Base-by-base conservation (phyloP, 2,797 vertebrate species). In the Pyrocephalus nanus region DNA sequence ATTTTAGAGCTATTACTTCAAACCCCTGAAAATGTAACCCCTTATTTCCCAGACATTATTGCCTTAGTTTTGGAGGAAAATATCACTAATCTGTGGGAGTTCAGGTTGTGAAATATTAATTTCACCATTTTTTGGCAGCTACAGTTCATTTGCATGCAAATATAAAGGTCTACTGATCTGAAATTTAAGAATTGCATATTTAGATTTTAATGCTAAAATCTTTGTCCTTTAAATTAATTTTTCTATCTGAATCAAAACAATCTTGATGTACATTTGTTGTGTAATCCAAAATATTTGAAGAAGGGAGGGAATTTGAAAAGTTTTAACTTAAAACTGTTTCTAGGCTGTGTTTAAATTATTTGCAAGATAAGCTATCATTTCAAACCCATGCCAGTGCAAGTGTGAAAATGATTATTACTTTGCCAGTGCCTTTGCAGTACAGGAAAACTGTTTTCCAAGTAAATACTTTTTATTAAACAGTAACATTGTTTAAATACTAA, bases 381-480 rank as follows among this genome's bases (percentile, higher is more conserved):
- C 36, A 22, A 67, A 38, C 17, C 38, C 22, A 20, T 70, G 64
- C 66, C 34, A 64, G 2, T 58, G 61, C 21, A 82, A 71, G 71
- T 65, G 67, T 93, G 88, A 92, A 95, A 72, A 34, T 54, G 2
- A 17, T 78, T 66, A 58, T 74, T 89, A n/a, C 32, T 94, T 91
- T 84, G 65, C 26, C 17, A 45, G 36, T 71, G 48, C 36, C 51
- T 91, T 79, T 76, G 64, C 53, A 55, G 48, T 51, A 61, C 47
- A 69, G 54, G 50, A 76, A 48, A 91, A 61, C 64, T 60, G 9
- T 51, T 91, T 92, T 48, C 43, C 50, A 43, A 82, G 34, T 88
- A 88, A 90, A 72, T 2, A 20, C 5, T 47, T 84, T 72, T 69
- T 72, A 43, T 88, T 84, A 93, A 93, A 78, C 34, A 55, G 84